Conservation (phyloP, 1,140 invertebrate genomes). For the Drosophila virilis region DNA sequence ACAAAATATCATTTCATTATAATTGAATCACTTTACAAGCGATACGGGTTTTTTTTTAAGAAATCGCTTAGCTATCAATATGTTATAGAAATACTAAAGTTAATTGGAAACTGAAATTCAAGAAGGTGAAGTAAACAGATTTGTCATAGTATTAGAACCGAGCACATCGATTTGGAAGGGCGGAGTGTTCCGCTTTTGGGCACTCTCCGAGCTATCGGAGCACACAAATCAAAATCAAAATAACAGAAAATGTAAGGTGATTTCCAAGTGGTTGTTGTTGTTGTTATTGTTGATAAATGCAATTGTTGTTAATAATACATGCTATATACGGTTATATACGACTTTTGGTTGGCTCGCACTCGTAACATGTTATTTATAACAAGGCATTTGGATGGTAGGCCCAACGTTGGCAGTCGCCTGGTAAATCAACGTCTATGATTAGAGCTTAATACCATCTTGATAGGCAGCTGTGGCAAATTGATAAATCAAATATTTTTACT, state of each 20-base stretch:
- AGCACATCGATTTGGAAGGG: not conserved
- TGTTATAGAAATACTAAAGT: constrained; percentile 15
- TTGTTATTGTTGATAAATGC: constrained; percentile 50
- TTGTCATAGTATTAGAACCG: constrained; percentile 32
- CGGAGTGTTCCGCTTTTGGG: constrained; percentile 4
- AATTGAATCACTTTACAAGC: constrained; percentile 64
- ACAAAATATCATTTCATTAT: constrained; percentile 59
- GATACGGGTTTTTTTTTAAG: constrained; percentile 40
- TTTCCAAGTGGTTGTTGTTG: constrained; percentile 34
- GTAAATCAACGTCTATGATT: constrained; percentile 80
- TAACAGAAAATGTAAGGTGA: constrained; percentile 40
- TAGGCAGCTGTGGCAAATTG: constrained; percentile 53
- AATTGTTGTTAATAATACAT: constrained; percentile 70
- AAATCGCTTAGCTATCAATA: constrained; percentile 35
- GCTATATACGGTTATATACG: constrained; percentile 37
- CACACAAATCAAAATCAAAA: constrained; percentile 46
- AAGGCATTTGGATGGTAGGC: constrained; percentile 10
- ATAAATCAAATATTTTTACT: constrained; percentile 70
- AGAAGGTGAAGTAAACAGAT: constrained; percentile 39
- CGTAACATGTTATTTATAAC: constrained; percentile 70
- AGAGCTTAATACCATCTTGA: constrained; percentile 77
- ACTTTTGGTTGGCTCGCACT: constrained; percentile 18
- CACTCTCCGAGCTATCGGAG: constrained; percentile 41
- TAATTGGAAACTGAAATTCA: constrained; percentile 39
- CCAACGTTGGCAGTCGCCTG: constrained; percentile 27